Conservation (phyloP, 2,113 vertebrate species). For the Physeter macrocephalus region DNA sequence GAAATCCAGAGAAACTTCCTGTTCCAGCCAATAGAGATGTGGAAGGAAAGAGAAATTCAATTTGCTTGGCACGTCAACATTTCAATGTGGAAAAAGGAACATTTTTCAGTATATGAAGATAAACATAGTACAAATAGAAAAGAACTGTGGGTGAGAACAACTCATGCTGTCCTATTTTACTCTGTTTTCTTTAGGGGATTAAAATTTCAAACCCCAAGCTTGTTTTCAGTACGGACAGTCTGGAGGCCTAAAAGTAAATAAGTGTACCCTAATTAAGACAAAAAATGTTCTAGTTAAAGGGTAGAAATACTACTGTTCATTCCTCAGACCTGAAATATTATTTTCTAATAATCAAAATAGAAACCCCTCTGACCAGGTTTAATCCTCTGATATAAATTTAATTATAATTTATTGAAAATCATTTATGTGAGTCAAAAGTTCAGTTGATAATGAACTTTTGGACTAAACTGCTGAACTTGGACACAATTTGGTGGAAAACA, state of each 20-base stretch:
- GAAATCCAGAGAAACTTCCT: constrained; percentile 33
- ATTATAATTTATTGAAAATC: constrained; percentile 56
- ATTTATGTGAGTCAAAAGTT: constrained; percentile 66
- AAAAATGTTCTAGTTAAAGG: constrained; percentile 37
- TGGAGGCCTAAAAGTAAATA: constrained; percentile 65
- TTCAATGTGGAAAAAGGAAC: constrained; percentile 24
- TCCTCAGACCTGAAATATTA: constrained; percentile 11
- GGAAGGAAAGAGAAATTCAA: constrained; percentile 49
- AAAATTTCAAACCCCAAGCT: constrained; percentile 62
- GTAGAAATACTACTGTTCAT: neutral
- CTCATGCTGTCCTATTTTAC: constrained; percentile 59
- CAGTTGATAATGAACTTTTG: constrained; percentile 60
- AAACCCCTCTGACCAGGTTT: neutral
- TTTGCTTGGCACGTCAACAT: constrained; percentile 36
- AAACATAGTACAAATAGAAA: constrained; percentile 52
- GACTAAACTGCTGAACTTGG: constrained; percentile 52
- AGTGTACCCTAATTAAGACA: constrained; percentile 54
- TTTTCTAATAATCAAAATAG: constrained; percentile 38
- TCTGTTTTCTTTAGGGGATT: constrained; percentile 58
- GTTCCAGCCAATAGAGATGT: neutral
- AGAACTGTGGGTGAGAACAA: constrained; percentile 52
- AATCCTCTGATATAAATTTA: constrained; percentile 48
- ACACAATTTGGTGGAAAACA: constrained; percentile 62
- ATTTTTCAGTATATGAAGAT: constrained; percentile 62
- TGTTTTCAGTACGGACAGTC: constrained; percentile 44